These are phyloP conservation scores for Listronotus oregonensis DNA, from an alignment of 1,140 invertebrate species.

Conservation along the genomic window DNA sequence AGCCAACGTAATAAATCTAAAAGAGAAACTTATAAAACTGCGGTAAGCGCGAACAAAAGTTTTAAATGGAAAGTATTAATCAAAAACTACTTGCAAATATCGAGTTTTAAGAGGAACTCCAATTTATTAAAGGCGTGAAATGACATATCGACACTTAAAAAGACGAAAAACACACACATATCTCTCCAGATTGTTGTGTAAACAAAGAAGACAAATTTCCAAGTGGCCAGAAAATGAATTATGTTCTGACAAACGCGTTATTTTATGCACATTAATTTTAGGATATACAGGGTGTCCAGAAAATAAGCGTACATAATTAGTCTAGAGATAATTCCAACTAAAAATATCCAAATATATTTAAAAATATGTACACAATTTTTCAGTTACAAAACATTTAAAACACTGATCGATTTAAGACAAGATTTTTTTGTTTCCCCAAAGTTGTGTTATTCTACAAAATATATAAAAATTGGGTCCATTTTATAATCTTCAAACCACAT, in stretches of 20 bases:
- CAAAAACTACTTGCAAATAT: constrained; percentile 15
- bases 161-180: not conserved
- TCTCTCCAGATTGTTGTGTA: not conserved
- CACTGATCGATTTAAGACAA: too few relatives aligned
- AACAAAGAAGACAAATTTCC: constrained; percentile 9
- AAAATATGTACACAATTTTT: too few relatives aligned
- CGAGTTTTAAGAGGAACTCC: not conserved
- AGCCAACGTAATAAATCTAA: too few relatives aligned
- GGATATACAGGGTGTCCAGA: too few relatives aligned
- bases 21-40: not conserved
- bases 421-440: too few relatives aligned
- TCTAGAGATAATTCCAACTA: too few relatives aligned
- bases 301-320: too few relatives aligned
- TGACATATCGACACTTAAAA: constrained; percentile 8
- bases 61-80: constrained; percentile 16
- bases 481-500: too few relatives aligned
- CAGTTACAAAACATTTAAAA: too few relatives aligned
- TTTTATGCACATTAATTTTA: constrained; percentile 3
- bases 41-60: not conserved
- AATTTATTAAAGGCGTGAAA: not conserved
- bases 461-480: too few relatives aligned
- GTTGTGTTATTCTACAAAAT: too few relatives aligned
- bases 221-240: constrained; percentile 7
- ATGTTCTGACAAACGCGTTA: not conserved
- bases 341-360: too few relatives aligned